Evolutionary conservation across 2,113 vertebrate genomes (phyloP).

Genomic region (Phyllostomus hastatus): DNA sequence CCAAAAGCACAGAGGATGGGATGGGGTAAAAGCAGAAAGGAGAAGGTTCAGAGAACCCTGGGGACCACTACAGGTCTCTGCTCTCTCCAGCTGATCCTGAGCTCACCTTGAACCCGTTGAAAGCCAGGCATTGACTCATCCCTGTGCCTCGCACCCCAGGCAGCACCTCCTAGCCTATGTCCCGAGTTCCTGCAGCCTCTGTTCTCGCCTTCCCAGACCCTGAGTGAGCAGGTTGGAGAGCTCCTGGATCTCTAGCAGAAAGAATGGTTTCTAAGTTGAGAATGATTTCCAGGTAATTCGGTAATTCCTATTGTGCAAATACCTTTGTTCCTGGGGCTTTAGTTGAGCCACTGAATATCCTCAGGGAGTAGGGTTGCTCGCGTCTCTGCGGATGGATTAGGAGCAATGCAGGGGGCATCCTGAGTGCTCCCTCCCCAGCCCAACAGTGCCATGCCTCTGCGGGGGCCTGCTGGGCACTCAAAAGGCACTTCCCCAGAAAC

Average conservation of each 20-base stretch:
- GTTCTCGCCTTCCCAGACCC: not conserved
- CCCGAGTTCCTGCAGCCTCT: not conserved
- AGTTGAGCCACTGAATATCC: not conserved
- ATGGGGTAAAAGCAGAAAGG: not conserved
- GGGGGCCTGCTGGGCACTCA: not conserved
- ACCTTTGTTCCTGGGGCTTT: not conserved
- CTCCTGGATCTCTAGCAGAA: not conserved
- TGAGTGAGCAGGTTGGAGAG: not conserved
- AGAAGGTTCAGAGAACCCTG: not conserved
- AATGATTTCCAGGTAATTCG: not conserved
- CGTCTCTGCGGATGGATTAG: not conserved
- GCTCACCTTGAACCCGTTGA: not conserved
- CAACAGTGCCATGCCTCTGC: not conserved
- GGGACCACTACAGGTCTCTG: not conserved
- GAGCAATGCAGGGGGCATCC: not conserved
- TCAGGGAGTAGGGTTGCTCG: not conserved
- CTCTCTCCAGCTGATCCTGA: not conserved
- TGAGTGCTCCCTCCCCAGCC: not conserved
- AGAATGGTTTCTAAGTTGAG: not conserved
- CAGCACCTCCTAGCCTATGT: not conserved
- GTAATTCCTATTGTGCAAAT: not conserved
- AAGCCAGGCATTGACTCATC: not conserved
- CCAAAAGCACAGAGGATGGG: not conserved
- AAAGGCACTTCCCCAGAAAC: not conserved
- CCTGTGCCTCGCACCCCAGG: not conserved